These are phyloP conservation scores for Geococcyx californianus DNA, from an alignment of 2,113 vertebrate genomes.

Conservation along the genomic window DNA sequence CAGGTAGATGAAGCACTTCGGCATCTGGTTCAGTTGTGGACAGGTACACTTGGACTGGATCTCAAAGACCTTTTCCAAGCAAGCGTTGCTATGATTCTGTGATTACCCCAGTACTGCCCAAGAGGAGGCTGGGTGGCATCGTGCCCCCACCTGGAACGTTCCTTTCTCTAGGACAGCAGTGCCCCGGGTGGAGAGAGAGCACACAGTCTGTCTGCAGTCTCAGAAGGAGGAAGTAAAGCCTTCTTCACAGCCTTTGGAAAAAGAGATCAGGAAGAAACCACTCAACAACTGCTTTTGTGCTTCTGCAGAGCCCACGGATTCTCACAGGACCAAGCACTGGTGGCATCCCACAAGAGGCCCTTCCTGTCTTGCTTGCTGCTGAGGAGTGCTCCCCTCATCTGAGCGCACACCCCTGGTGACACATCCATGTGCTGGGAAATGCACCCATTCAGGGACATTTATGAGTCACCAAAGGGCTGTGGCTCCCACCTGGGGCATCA, in stretches of 20 bases:
- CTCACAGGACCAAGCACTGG: fast-evolving
- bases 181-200: too few relatives aligned
- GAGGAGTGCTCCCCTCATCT: not conserved
- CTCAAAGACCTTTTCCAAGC: too few relatives aligned
- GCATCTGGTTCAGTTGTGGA: too few relatives aligned
- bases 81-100: too few relatives aligned
- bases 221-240: not conserved
- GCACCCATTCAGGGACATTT: not conserved
- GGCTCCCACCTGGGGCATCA: not conserved
- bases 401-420: fast-evolving
- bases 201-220: too few relatives aligned
- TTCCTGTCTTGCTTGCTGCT: fast-evolving
- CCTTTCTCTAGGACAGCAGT: not conserved
- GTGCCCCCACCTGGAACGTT: fast-evolving
- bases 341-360: not conserved
- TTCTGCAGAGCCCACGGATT: not conserved
- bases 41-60: too few relatives aligned
- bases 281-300: not conserved
- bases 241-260: not conserved
- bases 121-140: fast-evolving
- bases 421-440: fast-evolving
- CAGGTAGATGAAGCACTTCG: too few relatives aligned
- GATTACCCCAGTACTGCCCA: not conserved
- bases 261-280: not conserved
- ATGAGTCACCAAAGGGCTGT: not conserved